Conservation (phyloP, 1,140 invertebrate species). For the Drosophila ironensis region DNA sequence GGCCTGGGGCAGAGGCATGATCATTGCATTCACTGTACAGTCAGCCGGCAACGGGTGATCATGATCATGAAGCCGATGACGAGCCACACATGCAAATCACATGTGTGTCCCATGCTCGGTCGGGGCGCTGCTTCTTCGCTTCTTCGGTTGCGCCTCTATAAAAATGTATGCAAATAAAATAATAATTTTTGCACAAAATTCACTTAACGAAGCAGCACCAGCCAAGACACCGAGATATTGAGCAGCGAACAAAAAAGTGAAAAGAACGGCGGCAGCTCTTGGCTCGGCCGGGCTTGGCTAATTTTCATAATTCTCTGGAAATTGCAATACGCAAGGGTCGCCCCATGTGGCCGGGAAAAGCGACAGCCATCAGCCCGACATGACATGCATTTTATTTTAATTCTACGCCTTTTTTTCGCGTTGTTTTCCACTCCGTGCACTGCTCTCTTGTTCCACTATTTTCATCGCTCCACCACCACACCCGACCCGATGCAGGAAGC, state of each 20-base stretch:
- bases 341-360: conserved; percentile 63
- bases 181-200: conserved; percentile 64
- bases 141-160: conserved; percentile 51
- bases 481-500: conserved; percentile 60
- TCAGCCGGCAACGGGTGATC: conserved; percentile 44
- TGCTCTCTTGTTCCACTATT: conserved; percentile 25
- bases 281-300: conserved; percentile 68
- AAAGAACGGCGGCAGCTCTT: conserved; percentile 16
- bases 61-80: conserved; percentile 67
- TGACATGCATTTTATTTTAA: conserved; percentile 71
- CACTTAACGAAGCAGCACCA: conserved; percentile 44
- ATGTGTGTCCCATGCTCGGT: conserved; percentile 59
- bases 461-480: conserved; percentile 45
- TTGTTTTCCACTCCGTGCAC: conserved; percentile 16
- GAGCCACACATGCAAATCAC: conserved; percentile 75
- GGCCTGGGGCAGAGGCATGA: no score
- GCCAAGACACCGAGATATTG: neutral
- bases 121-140: neutral
- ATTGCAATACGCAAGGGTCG: conserved; percentile 31
- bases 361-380: conserved; percentile 64
- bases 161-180: conserved; percentile 77
- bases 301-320: conserved; percentile 76
- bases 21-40: conserved; percentile 34
- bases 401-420: conserved; percentile 9
- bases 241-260: neutral